These are phyloP conservation scores for Amiota minor DNA, from an alignment of 2,888 invertebrate species.

Conservation along the genomic window DNA sequence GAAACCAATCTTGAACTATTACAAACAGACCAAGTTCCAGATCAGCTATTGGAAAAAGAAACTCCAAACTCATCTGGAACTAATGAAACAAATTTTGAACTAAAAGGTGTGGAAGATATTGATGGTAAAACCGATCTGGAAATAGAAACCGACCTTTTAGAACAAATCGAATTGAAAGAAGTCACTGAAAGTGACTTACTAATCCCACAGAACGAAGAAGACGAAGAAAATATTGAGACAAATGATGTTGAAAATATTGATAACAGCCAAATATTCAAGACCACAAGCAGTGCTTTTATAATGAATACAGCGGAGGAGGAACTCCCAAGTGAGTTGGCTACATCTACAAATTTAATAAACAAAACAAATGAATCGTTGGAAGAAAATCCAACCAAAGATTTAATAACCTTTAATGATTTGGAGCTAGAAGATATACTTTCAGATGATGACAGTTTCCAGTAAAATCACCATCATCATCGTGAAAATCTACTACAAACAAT, in stretches of 20 bases:
- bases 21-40: too few relatives aligned
- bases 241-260: too few relatives aligned
- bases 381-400: slow-evolving; percentile 6
- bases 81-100: slow-evolving; percentile 10
- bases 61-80: too few relatives aligned
- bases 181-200: slow-evolving; percentile 6
- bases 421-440: slow-evolving; percentile 14
- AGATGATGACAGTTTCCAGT: neutral
- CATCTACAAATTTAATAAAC: neutral
- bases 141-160: slow-evolving; percentile 7
- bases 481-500: too few relatives aligned
- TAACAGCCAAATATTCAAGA: neutral
- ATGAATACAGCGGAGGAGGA: neutral
- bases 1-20: too few relatives aligned
- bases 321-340: neutral
- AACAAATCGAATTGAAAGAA: neutral
- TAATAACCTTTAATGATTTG: neutral
- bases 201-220: slow-evolving; percentile 15
- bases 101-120: slow-evolving; percentile 8
- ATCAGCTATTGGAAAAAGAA: too few relatives aligned
- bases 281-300: neutral
- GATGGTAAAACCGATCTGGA: neutral
- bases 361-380: neutral
- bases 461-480: neutral
- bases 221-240: neutral